Conservation (phyloP, 2,113 vertebrate genomes). For the Centropristis striata region DNA sequence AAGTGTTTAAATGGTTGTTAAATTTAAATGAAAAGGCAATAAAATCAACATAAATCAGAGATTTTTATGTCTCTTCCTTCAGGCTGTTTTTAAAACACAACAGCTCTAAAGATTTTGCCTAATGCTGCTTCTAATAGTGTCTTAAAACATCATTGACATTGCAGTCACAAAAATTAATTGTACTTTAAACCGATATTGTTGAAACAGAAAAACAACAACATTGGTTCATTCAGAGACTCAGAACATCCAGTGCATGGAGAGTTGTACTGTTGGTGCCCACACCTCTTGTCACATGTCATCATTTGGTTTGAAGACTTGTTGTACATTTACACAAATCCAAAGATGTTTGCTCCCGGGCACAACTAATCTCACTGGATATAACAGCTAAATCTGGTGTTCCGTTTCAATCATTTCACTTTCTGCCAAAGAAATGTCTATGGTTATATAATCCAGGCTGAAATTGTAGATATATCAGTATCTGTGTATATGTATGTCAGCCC, state of each 20-base stretch:
- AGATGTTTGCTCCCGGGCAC: not conserved
- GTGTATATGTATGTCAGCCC: not conserved
- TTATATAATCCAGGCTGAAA: not conserved
- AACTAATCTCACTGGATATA: not conserved
- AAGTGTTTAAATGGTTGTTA: constrained; percentile 25
- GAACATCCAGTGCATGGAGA: not conserved
- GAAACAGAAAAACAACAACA: not conserved
- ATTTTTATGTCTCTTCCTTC: constrained; percentile 26
- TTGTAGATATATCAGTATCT: not conserved
- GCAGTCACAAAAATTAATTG: not conserved
- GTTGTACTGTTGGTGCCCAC: not conserved
- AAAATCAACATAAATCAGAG: constrained; percentile 27
- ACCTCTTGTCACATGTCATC: not conserved
- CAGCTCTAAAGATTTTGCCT: constrained; percentile 17
- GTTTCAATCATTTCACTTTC: not conserved
- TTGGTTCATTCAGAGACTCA: not conserved
- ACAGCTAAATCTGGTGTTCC: not conserved
- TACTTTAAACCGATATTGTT: not conserved
- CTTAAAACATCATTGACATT: constrained; percentile 1
- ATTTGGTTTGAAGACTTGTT: not conserved
- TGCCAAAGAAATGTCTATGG: not conserved
- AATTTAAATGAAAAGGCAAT: constrained; percentile 42
- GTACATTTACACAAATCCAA: not conserved
- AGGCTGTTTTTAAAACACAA: constrained; percentile 41
- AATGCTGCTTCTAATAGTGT: not conserved